Percentiles rank a stretch among this genome's conserved stretches.
These are phyloP conservation scores for Heliconius eleuchia DNA, from an alignment of 1,140 invertebrate genomes.

Conservation along the genomic window DNA sequence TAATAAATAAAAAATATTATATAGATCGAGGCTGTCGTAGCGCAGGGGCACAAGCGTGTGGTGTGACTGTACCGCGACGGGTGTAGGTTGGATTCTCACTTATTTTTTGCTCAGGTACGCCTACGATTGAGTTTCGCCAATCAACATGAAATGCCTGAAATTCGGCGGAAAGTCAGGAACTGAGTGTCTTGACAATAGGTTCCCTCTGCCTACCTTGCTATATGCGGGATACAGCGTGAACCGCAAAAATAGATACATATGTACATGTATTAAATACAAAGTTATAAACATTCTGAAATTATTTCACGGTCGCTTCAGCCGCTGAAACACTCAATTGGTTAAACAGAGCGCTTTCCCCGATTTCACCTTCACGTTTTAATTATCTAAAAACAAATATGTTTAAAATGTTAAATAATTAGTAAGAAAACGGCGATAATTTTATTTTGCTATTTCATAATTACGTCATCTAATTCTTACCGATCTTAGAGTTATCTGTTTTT, in stretches of 20 bases:
- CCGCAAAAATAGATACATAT: not conserved
- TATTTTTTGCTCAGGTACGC: too few species aligned
- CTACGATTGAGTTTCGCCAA: too few species aligned
- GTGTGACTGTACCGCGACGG: too few species aligned
- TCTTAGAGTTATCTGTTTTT: not conserved
- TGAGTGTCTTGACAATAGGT: too few species aligned
- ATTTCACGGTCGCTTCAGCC: conserved; percentile 3
- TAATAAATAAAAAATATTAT: too few species aligned
- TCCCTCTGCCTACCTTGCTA: too few species aligned
- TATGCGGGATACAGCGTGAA: too few species aligned
- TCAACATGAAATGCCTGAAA: too few species aligned
- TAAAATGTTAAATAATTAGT: not conserved
- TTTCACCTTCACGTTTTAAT: not conserved
- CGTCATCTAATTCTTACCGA: not conserved
- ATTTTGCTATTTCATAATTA: not conserved
- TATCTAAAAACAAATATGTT: not conserved
- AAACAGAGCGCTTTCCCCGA: conserved; percentile 12
- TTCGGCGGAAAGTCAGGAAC: too few species aligned
- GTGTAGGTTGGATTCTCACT: too few species aligned
- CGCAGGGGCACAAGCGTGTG: too few species aligned
- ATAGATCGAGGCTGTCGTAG: too few species aligned
- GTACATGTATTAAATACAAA: not conserved
- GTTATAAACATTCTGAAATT: not conserved
- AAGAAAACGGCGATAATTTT: not conserved
- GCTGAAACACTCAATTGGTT: not conserved